Conservation (phyloP, 2,888 invertebrate genomes). For the Stegophylla sp. region DNA sequence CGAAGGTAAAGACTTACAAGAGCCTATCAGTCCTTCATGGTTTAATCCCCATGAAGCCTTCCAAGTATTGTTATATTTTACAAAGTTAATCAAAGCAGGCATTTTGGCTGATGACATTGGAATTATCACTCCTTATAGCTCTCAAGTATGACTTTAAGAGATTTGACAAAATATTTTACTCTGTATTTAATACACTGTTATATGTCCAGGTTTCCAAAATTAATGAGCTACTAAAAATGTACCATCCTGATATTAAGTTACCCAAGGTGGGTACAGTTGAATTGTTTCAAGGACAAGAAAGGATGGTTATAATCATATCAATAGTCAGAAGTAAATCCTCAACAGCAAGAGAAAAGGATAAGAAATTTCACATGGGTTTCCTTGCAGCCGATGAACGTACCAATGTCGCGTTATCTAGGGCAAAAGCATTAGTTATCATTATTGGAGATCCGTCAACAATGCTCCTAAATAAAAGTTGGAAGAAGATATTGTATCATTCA, state of each 20-base stretch:
- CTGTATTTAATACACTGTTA: slow-evolving; percentile 59
- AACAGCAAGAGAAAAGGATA: slow-evolving; percentile 64
- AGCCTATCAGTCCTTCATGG: slow-evolving; percentile 84
- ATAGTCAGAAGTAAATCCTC: slow-evolving; percentile 69
- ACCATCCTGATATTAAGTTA: slow-evolving; percentile 64
- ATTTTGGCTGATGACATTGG: slow-evolving; percentile 79
- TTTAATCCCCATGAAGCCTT: slow-evolving; percentile 85
- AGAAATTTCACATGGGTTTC: slow-evolving; percentile 72
- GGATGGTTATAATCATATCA: slow-evolving; percentile 76
- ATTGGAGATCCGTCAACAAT: slow-evolving; percentile 77
- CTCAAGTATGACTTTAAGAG: slow-evolving; percentile 74
- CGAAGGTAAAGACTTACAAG: slow-evolving; percentile 73
- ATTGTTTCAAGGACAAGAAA: slow-evolving; percentile 86
- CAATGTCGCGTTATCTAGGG: slow-evolving; percentile 89
- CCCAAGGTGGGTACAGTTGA: slow-evolving; percentile 83
- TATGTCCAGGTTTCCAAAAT: slow-evolving; percentile 71
- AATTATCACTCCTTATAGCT: slow-evolving; percentile 88
- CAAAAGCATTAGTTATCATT: slow-evolving; percentile 78
- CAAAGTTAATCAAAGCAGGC: slow-evolving; percentile 71
- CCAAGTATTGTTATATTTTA: slow-evolving; percentile 71
- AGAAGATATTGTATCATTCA: neutral
- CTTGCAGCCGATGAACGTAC: slow-evolving; percentile 78
- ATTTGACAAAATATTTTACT: neutral
- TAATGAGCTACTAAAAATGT: slow-evolving; percentile 67
- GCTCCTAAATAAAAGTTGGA: neutral